A percentile compares a stretch with the other conserved stretches of the same genome.
phyloP scores from a whole-genome alignment of 2,797 vertebrate genomes.

The Phrynocephalus guinanensis region DNA sequence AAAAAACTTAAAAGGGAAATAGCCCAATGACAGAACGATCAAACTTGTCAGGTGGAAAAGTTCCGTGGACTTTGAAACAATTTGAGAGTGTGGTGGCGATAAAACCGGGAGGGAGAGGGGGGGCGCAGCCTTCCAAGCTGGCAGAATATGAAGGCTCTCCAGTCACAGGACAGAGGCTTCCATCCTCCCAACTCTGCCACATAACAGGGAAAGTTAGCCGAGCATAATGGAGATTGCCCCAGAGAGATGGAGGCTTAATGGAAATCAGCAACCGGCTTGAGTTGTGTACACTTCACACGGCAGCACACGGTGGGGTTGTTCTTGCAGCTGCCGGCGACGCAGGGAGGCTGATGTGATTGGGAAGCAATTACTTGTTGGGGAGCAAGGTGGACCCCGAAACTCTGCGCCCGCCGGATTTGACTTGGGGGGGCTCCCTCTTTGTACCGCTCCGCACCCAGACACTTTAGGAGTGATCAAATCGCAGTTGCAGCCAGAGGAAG shows the following conservation, averaged over 20 bases:
- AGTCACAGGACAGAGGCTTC: constrained; percentile 3
- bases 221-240: constrained; percentile 4
- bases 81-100: neutral
- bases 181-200: constrained; percentile 11
- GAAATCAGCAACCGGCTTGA: neutral
- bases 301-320: neutral
- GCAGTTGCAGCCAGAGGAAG: neutral
- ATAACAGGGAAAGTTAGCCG: constrained; percentile 14
- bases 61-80: neutral
- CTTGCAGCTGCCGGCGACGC: neutral
- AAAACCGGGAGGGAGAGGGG: neutral
- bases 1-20: constrained; percentile 6
- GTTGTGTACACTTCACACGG: neutral
- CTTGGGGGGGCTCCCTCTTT: neutral
- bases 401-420: neutral
- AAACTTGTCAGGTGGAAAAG: constrained; percentile 27
- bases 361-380: neutral
- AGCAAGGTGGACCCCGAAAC: neutral
- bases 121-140: neutral
- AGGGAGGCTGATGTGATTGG: neutral
- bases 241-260: neutral
- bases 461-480: neutral
- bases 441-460: neutral
- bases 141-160: constrained; percentile 3
- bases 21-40: constrained; percentile 47